A percentile compares a stretch with the other conserved stretches of the same genome.
Conservation (phyloP, 2,113 vertebrate species). For the Copsychus sechellarum region DNA sequence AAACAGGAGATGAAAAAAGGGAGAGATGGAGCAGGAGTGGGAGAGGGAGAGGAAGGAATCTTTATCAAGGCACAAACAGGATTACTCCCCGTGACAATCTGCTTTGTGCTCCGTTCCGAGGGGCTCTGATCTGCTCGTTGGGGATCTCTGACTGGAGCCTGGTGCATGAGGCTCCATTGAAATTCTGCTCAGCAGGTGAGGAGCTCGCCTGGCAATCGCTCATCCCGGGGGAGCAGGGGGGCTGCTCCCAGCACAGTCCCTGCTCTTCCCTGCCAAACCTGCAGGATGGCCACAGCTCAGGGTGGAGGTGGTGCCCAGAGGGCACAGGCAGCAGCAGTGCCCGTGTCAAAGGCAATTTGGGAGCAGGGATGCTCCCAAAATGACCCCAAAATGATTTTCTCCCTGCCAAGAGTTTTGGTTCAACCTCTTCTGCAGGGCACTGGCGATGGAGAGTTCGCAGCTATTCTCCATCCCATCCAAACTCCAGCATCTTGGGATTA, state of each 20-base stretch:
- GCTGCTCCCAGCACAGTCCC: background rate
- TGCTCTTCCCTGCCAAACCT: background rate
- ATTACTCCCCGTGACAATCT: constrained; percentile 49
- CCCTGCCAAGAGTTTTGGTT: background rate
- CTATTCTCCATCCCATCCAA: background rate
- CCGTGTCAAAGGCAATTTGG: fast-evolving
- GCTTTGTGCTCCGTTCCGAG: constrained; percentile 41
- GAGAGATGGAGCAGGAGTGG: background rate
- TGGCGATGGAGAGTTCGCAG: background rate
- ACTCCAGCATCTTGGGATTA: background rate
- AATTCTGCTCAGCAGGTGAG: constrained; percentile 56
- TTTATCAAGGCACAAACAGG: constrained; percentile 48
- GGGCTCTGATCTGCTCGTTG: constrained; percentile 36
- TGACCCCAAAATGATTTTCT: background rate
- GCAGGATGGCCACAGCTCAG: background rate
- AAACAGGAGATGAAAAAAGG: background rate
- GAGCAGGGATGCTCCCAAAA: background rate
- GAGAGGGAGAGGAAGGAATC: constrained; percentile 41
- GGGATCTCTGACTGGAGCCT: background rate
- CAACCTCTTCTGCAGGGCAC: background rate
- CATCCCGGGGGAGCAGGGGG: background rate
- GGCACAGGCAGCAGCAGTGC: background rate
- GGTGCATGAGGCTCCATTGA: background rate
- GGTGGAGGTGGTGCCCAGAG: background rate
- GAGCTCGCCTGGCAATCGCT: background rate